A percentile compares a stretch with the other conserved stretches of the same genome.
phyloP scores from a whole-genome alignment of 2,113 vertebrate genomes.

The Pontoporia blainvillei region DNA sequence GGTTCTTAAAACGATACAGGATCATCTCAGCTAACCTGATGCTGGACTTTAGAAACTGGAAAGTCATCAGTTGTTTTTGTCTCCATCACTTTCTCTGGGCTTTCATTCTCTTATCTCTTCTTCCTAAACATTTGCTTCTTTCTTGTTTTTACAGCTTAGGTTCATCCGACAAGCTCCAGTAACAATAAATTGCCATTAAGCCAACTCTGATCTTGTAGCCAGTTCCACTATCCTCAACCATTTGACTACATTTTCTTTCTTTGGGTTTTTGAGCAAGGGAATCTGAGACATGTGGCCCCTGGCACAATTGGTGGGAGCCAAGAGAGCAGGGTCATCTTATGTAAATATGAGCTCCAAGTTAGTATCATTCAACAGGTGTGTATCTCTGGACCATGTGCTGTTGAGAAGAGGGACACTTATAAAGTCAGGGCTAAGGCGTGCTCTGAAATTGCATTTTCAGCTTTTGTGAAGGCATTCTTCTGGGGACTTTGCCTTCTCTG shows the following conservation, averaged over 20 bases:
- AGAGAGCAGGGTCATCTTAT: neutral
- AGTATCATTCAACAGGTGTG: neutral
- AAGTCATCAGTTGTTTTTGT: neutral
- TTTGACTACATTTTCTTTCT: constrained; percentile 9
- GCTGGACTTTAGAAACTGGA: neutral
- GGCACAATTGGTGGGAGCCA: neutral
- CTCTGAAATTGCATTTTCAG: neutral
- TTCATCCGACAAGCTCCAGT: neutral
- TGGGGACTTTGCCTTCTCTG: neutral
- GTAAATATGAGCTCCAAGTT: neutral
- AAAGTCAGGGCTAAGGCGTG: neutral
- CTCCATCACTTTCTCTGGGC: neutral
- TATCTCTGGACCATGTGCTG: neutral
- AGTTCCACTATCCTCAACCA: neutral
- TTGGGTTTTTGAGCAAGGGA: neutral
- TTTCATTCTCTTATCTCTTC: neutral
- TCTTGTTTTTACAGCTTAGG: neutral
- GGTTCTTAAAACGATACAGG: neutral
- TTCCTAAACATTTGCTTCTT: constrained; percentile 29
- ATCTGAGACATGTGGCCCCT: neutral
- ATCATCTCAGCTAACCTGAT: neutral
- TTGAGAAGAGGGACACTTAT: neutral
- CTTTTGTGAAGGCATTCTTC: neutral
- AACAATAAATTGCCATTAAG: neutral
- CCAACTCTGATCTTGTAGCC: neutral